These are phyloP conservation scores for Ophthalmolycus amberensis DNA, from an alignment of 2,113 vertebrate genomes.

Conservation along the genomic window DNA sequence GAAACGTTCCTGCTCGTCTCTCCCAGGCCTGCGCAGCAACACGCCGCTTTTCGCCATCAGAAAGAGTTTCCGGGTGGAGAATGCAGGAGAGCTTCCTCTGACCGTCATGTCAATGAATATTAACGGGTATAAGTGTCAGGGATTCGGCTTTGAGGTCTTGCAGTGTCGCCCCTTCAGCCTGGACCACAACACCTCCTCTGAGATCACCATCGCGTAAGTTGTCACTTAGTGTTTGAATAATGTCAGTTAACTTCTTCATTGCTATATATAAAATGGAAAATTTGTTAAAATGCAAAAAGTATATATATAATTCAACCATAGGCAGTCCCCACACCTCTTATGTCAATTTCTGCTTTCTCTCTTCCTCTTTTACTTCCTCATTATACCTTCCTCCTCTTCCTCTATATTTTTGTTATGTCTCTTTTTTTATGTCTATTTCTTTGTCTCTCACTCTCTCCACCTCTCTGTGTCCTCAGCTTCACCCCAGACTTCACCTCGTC, in stretches of 20 bases:
- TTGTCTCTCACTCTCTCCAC: neutral
- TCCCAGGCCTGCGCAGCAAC: constrained; percentile 90
- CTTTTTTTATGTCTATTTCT: neutral
- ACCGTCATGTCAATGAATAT: constrained; percentile 96
- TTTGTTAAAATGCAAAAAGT: neutral
- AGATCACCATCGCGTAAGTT: constrained; percentile 95
- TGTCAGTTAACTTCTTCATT: neutral
- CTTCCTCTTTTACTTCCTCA: neutral
- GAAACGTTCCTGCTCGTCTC: neutral
- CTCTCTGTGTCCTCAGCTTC: constrained; percentile 82
- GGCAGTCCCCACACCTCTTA: neutral
- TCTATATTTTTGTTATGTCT: neutral
- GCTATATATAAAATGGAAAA: neutral
- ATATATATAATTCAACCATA: neutral
- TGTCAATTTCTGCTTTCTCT: neutral
- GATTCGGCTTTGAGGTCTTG: constrained; percentile 96
- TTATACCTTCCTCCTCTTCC: neutral
- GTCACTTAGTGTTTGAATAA: neutral
- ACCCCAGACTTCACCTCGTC: constrained; percentile 99
- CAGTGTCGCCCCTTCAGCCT: constrained; percentile 91
- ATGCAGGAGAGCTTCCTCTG: constrained; percentile 93
- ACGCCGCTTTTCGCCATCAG: constrained; percentile 92
- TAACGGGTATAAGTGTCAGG: constrained; percentile 96
- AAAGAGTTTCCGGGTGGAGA: constrained; percentile 98
- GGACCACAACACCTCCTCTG: constrained; percentile 90